Percentiles rank a stretch among this genome's conserved stretches.
These are phyloP conservation scores for Lysandra bellargus DNA, from an alignment of 2,888 invertebrate species.

Conservation along the genomic window DNA sequence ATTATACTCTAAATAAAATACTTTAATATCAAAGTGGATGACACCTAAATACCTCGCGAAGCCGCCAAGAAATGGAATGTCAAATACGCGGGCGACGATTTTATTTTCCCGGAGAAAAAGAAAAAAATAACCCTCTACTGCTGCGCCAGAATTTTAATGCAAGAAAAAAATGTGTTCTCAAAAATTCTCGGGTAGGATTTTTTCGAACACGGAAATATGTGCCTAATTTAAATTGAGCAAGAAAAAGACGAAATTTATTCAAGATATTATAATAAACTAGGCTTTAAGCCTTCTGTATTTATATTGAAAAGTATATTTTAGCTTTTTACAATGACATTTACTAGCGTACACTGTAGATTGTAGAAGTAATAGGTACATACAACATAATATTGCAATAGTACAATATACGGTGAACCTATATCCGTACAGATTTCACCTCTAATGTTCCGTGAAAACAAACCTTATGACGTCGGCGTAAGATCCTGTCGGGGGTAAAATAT, in stretches of 20 bases:
- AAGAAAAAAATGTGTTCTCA: background rate
- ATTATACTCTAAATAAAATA: constrained; percentile 19
- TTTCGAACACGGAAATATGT: background rate
- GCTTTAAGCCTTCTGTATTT: too few relatives aligned
- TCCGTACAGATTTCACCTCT: background rate
- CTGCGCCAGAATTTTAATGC: background rate
- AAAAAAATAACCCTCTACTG: background rate
- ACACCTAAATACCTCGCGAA: constrained; percentile 35
- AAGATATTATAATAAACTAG: too few relatives aligned
- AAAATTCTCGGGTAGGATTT: background rate
- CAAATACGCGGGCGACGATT: background rate
- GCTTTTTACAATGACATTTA: background rate
- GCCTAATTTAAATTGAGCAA: background rate
- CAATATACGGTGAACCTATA: constrained; percentile 1
- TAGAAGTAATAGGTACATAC: too few relatives aligned
- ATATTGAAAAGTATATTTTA: too few relatives aligned
- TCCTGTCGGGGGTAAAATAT: background rate
- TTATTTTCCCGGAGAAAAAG: constrained; percentile 16
- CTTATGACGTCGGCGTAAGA: background rate
- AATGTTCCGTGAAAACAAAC: background rate
- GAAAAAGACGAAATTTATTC: background rate
- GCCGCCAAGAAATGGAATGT: constrained; percentile 28
- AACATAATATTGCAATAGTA: background rate
- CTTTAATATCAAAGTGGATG: constrained; percentile 18
- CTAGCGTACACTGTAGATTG: background rate